phyloP scores from a whole-genome alignment of 2,888 invertebrate genomes.

The Eupithecia dodoneata region DNA sequence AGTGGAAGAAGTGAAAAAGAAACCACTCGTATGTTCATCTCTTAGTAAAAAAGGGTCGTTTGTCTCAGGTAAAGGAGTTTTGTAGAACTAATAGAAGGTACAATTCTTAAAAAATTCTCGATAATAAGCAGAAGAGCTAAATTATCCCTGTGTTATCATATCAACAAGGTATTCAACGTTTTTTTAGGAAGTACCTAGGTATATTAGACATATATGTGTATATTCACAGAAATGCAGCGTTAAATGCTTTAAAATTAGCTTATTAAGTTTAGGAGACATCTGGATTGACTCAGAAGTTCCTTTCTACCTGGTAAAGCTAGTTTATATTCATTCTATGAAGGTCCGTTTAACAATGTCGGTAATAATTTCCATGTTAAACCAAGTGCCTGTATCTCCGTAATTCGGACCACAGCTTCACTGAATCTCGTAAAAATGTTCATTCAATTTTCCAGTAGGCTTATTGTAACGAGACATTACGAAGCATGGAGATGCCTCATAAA shows the following conservation, averaged over 20 bases:
- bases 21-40: too few relatives aligned
- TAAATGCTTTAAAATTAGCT: neutral
- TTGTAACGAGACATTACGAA: constrained; percentile 9
- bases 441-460: constrained; percentile 10
- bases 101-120: too few relatives aligned
- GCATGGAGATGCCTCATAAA: constrained; percentile 9
- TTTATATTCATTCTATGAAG: neutral
- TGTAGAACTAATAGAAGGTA: too few relatives aligned
- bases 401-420: neutral
- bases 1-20: too few relatives aligned
- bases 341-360: neutral
- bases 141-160: too few relatives aligned
- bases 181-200: too few relatives aligned
- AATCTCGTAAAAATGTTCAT: constrained; percentile 7
- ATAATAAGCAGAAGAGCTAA: too few relatives aligned
- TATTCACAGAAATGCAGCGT: too few relatives aligned
- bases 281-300: neutral
- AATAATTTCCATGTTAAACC: neutral
- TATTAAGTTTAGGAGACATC: neutral
- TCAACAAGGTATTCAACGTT: too few relatives aligned
- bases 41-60: too few relatives aligned
- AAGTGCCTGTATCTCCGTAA: neutral
- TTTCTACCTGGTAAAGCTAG: neutral
- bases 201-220: too few relatives aligned
- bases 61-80: too few relatives aligned